These are phyloP conservation scores for Limanda limanda DNA, from an alignment of 2,113 vertebrate species.

Conservation along the genomic window DNA sequence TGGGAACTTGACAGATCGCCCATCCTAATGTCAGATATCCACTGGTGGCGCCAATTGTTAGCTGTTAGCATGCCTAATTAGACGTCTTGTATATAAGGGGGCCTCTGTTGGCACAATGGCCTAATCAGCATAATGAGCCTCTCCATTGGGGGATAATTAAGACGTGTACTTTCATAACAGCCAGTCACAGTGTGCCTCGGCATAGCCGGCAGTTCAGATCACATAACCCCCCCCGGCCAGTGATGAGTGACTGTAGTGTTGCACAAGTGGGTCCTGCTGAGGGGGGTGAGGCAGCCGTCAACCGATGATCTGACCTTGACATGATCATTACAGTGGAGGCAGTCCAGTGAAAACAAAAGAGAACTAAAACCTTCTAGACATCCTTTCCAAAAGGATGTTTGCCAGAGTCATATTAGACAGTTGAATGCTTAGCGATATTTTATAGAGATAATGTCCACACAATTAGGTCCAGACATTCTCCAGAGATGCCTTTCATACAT, in stretches of 20 bases:
- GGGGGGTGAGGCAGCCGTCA: conserved; percentile 9
- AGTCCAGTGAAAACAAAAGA: conserved; percentile 1
- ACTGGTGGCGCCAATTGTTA: conserved; percentile 60
- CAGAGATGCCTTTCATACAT: background rate
- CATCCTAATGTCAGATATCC: conserved; percentile 65
- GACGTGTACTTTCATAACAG: conserved; percentile 72
- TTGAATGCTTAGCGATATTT: background rate
- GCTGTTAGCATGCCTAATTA: conserved; percentile 76
- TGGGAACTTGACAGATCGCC: conserved; percentile 64
- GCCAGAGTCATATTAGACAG: conserved; percentile 17
- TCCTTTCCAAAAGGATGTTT: conserved; percentile 15
- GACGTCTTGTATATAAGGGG: conserved; percentile 67
- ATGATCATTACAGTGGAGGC: conserved; percentile 39
- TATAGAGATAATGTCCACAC: background rate
- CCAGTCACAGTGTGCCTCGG: conserved; percentile 52
- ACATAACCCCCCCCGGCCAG: conserved; percentile 33
- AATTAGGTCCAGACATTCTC: background rate
- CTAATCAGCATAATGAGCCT: conserved; percentile 78
- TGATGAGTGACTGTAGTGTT: conserved; percentile 52
- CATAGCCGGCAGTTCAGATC: conserved; percentile 59
- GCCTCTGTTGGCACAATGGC: conserved; percentile 69
- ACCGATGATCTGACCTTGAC: conserved; percentile 51
- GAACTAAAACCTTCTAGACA: background rate
- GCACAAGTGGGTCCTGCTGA: conserved; percentile 34
- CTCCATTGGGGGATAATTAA: conserved; percentile 79